phyloP scores from a whole-genome alignment of 2,888 invertebrate genomes.

The Hermaeophaga mercurialis region DNA sequence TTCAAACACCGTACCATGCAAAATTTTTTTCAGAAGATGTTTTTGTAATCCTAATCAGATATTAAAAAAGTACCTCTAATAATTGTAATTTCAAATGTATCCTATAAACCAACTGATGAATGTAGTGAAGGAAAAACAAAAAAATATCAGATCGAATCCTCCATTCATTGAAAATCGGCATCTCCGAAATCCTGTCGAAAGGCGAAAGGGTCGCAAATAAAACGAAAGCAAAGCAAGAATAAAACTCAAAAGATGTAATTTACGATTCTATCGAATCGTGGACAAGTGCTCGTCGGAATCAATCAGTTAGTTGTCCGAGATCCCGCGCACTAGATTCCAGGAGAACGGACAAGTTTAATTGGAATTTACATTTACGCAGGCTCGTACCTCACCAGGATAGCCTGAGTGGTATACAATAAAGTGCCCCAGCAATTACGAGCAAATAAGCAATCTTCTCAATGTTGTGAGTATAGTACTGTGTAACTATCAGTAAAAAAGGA shows the following conservation, averaged over 20 bases:
- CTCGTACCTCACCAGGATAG: conserved; percentile 45
- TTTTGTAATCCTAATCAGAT: too few species aligned
- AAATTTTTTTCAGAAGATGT: too few species aligned
- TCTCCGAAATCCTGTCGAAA: conserved; percentile 18
- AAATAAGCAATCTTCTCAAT: too few species aligned
- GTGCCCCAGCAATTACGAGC: too few species aligned
- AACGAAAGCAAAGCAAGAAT: conserved; percentile 22
- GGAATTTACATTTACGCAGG: conserved; percentile 56
- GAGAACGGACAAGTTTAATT: conserved; percentile 55
- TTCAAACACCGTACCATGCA: too few species aligned
- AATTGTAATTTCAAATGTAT: too few species aligned
- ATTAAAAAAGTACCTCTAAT: too few species aligned
- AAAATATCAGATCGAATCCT: conserved; percentile 18
- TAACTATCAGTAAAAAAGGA: too few species aligned
- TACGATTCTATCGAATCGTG: conserved; percentile 48
- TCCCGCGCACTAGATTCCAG: conserved; percentile 52
- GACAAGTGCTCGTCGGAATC: conserved; percentile 56
- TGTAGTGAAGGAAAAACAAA: too few species aligned
- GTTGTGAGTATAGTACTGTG: too few species aligned
- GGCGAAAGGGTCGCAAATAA: conserved; percentile 19
- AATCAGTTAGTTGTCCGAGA: conserved; percentile 57
- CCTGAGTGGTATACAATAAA: background rate
- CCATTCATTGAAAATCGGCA: conserved; percentile 32
- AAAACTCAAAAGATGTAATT: conserved; percentile 45
- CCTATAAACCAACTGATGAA: too few species aligned